Evolutionary conservation across 2,797 vertebrate genomes (phyloP).

Genomic region (Mus minutoides): DNA sequence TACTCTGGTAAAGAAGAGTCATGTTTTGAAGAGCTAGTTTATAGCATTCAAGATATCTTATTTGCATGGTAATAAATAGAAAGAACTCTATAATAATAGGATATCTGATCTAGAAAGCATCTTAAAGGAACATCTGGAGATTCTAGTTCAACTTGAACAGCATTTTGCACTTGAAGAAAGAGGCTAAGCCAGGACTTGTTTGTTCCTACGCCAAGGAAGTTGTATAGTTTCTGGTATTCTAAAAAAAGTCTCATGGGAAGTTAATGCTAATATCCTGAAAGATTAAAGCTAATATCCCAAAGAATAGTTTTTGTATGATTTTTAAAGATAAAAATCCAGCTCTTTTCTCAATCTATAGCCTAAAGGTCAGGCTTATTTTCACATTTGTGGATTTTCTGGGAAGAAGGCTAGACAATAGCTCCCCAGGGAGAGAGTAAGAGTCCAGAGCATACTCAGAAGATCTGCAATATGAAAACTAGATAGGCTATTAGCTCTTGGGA

Average conservation of each 20-base stretch:
- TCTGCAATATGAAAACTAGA: conserved; percentile 55
- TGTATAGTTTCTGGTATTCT: conserved; percentile 58
- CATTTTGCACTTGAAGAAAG: conserved; percentile 69
- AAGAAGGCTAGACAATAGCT: conserved; percentile 12
- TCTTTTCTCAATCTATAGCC: conserved; percentile 20
- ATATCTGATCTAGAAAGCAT: conserved; percentile 44
- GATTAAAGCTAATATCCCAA: conserved; percentile 53
- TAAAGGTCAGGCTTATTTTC: conserved; percentile 56
- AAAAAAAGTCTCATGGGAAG: conserved; percentile 50
- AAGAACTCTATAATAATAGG: conserved; percentile 58
- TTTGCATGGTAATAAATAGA: conserved; percentile 15
- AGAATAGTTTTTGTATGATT: conserved; percentile 59
- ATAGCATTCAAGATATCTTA: conserved; percentile 32
- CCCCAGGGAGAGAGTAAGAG: conserved; percentile 32
- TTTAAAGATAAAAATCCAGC: conserved; percentile 25
- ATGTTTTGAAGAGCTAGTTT: conserved; percentile 57
- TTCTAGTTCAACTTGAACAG: conserved; percentile 43
- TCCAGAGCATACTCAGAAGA: conserved; percentile 10
- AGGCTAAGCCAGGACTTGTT: conserved; percentile 52
- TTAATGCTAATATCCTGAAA: conserved; percentile 61
- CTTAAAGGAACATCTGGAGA: conserved; percentile 56
- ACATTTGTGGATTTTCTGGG: conserved; percentile 51
- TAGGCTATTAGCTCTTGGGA: conserved; percentile 52
- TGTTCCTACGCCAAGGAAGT: background rate
- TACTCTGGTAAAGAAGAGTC: conserved; percentile 51